A percentile compares a stretch with the other conserved stretches of the same genome.
These are phyloP conservation scores for Ochropleura plecta DNA, from an alignment of 2,888 invertebrate genomes.

Conservation along the genomic window DNA sequence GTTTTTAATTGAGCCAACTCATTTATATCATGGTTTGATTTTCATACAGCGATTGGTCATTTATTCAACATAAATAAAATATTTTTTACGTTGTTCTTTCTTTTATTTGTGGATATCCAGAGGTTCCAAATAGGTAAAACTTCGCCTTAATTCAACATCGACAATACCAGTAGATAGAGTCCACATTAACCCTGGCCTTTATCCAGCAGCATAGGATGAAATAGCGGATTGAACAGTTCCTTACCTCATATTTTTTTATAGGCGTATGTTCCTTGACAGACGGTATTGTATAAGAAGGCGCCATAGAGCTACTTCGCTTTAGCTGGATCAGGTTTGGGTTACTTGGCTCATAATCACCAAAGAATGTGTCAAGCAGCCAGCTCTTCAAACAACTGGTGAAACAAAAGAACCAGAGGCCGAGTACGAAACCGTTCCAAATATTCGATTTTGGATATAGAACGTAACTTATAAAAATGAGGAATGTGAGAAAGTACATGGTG, in stretches of 20 bases:
- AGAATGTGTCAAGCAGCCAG: constrained; percentile 84
- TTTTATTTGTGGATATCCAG: too few relatives aligned
- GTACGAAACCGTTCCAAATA: constrained; percentile 86
- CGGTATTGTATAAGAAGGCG: constrained; percentile 89
- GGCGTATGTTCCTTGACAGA: constrained; percentile 92
- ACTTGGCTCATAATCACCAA: constrained; percentile 78
- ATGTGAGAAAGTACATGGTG: constrained; percentile 83
- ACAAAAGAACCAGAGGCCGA: constrained; percentile 86
- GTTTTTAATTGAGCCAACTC: too few relatives aligned
- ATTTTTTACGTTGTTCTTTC: too few relatives aligned
- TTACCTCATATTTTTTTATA: constrained; percentile 91
- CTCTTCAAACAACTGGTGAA: constrained; percentile 79
- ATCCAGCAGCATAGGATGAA: neutral
- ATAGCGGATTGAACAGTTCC: constrained; percentile 21
- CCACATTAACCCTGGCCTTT: too few relatives aligned
- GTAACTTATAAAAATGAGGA: constrained; percentile 80
- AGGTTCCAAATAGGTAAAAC: too few relatives aligned
- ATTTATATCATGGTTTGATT: too few relatives aligned
- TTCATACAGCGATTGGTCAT: too few relatives aligned
- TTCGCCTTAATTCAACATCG: neutral
- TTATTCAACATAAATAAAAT: too few relatives aligned
- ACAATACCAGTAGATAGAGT: neutral
- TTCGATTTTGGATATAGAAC: constrained; percentile 82
- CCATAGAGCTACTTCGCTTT: constrained; percentile 73
- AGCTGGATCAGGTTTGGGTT: constrained; percentile 73